These are phyloP conservation scores for Bungarus multicinctus DNA, from an alignment of 2,113 vertebrate species.

Conservation along the genomic window DNA sequence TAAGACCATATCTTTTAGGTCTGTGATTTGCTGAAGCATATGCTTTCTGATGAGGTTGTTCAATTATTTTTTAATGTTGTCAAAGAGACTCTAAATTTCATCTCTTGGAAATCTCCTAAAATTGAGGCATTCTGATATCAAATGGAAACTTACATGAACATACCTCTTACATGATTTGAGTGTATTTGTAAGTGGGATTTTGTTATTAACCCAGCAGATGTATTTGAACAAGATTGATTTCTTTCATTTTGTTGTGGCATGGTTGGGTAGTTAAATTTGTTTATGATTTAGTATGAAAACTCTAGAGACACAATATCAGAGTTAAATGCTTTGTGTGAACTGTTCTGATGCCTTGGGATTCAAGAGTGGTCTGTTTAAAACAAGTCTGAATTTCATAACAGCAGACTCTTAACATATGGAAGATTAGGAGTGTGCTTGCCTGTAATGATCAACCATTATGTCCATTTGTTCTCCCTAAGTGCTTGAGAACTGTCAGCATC, in stretches of 20 bases:
- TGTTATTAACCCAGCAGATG: background rate
- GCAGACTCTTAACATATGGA: background rate
- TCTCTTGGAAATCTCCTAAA: background rate
- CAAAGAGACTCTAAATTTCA: background rate
- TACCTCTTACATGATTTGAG: background rate
- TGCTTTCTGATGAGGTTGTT: background rate
- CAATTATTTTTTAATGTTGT: accelerated
- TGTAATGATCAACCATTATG: background rate
- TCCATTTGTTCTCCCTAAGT: background rate
- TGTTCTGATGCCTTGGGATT: background rate
- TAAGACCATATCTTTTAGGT: background rate
- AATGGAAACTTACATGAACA: background rate
- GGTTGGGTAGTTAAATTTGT: background rate
- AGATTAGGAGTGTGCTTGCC: background rate
- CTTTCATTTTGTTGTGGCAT: background rate
- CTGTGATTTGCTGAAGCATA: background rate
- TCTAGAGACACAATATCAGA: background rate
- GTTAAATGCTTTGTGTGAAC: background rate
- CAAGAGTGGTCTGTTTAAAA: background rate
- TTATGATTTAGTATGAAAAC: background rate
- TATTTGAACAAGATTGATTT: background rate
- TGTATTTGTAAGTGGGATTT: background rate
- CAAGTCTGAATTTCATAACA: background rate
- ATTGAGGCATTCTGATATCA: background rate
- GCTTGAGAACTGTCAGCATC: background rate